A percentile compares a stretch with the other conserved stretches of the same genome.
phyloP scores from a whole-genome alignment of 2,888 invertebrate species.

The Anorthoa munda region DNA sequence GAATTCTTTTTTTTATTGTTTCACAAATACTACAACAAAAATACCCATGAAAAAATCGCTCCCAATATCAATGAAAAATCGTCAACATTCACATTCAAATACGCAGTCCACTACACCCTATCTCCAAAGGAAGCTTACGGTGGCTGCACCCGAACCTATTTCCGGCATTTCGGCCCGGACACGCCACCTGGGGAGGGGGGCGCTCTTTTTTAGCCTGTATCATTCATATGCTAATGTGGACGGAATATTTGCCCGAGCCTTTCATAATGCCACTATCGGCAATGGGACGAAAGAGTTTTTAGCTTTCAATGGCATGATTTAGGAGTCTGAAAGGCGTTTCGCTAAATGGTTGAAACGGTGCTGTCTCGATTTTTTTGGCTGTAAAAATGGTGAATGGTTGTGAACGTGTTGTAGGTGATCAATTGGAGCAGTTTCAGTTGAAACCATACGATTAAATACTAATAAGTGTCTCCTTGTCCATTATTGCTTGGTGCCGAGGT shows the following conservation, averaged over 20 bases:
- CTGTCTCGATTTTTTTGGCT: constrained; percentile 45
- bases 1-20: too few relatives aligned
- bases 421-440: background rate
- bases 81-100: constrained; percentile 24
- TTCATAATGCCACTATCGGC: constrained; percentile 63
- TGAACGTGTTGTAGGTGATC: background rate
- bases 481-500: background rate
- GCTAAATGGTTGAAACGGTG: constrained; percentile 25
- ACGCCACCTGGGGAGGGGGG: constrained; percentile 79
- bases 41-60: background rate
- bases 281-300: constrained; percentile 68
- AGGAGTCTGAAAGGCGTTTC: constrained; percentile 42
- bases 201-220: constrained; percentile 80
- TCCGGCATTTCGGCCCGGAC: constrained; percentile 76
- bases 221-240: constrained; percentile 88
- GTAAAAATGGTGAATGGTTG: background rate
- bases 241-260: constrained; percentile 76
- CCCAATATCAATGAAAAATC: background rate
- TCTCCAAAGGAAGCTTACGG: constrained; percentile 63
- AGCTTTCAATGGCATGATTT: constrained; percentile 62
- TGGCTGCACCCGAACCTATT: constrained; percentile 77
- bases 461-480: too few relatives aligned
- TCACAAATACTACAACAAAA: background rate
- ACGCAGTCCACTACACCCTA: constrained; percentile 66
- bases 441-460: background rate